phyloP scores from a whole-genome alignment of 2,888 invertebrate species.

The Sminthurides aquaticus region DNA sequence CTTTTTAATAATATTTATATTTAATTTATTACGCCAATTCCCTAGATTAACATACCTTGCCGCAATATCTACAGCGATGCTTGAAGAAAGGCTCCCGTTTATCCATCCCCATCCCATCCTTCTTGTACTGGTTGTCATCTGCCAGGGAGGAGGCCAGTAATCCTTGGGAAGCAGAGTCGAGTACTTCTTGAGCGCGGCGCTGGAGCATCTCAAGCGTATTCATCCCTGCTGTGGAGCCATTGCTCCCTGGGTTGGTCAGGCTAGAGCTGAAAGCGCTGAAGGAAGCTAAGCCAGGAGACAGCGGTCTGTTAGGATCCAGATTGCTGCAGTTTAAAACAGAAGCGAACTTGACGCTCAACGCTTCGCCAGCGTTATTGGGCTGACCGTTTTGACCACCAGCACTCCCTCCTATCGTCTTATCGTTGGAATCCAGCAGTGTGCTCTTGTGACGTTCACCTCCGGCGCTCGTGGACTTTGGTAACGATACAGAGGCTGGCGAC shows the following conservation, averaged over 20 bases:
- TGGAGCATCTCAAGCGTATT: slow-evolving; percentile 89
- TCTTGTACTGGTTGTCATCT: slow-evolving; percentile 68
- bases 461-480: too few species aligned
- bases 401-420: too few species aligned
- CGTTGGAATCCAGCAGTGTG: too few species aligned
- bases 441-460: too few species aligned
- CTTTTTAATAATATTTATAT: too few species aligned
- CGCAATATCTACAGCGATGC: slow-evolving; percentile 89
- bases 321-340: slow-evolving; percentile 42
- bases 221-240: slow-evolving; percentile 50
- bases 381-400: too few species aligned
- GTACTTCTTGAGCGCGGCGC: slow-evolving; percentile 80
- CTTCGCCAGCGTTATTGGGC: not conserved
- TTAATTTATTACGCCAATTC: too few species aligned
- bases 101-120: slow-evolving; percentile 47
- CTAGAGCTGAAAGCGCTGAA: slow-evolving; percentile 62
- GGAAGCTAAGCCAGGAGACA: slow-evolving; percentile 42
- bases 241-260: slow-evolving; percentile 67
- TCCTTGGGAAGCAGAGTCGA: slow-evolving; percentile 88
- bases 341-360: slow-evolving; percentile 41
- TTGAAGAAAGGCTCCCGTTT: slow-evolving; percentile 75
- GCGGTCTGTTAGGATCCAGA: slow-evolving; percentile 41
- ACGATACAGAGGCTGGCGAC: too few species aligned
- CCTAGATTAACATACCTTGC: slow-evolving; percentile 56
- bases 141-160: slow-evolving; percentile 79